These are phyloP conservation scores for Acestrorhynchus altus DNA, from an alignment of 2,797 vertebrate genomes.

Conservation along the genomic window DNA sequence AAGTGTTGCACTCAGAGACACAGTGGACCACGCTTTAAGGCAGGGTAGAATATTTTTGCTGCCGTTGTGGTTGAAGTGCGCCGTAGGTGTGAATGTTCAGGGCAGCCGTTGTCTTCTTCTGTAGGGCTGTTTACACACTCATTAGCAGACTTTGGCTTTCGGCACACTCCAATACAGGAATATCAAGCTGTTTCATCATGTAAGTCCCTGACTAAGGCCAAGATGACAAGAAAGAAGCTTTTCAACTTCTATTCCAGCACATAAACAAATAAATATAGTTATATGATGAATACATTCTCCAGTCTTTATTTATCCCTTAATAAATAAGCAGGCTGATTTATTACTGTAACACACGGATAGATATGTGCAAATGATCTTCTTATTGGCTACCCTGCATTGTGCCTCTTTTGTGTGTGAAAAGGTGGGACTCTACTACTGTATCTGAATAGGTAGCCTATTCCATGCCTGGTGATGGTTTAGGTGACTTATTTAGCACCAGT, in stretches of 20 bases:
- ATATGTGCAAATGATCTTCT: background rate
- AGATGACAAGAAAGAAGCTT: background rate
- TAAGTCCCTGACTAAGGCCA: constrained; percentile 36
- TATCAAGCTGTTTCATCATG: constrained; percentile 35
- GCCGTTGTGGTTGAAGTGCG: constrained; percentile 34
- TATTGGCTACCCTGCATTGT: background rate
- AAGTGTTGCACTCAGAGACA: constrained; percentile 45
- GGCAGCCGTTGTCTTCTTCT: constrained; percentile 37
- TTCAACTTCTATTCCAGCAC: constrained; percentile 6
- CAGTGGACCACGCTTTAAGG: constrained; percentile 49
- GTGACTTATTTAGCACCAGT: too few relatives aligned
- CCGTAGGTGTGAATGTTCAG: constrained; percentile 47
- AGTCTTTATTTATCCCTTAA: background rate
- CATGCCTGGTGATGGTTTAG: too few relatives aligned
- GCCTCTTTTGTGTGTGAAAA: background rate
- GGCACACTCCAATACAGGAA: constrained; percentile 10
- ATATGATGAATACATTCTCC: too few relatives aligned
- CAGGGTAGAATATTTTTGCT: constrained; percentile 44
- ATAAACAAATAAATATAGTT: too few relatives aligned
- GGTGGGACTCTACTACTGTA: background rate
- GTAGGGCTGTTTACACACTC: constrained; percentile 49
- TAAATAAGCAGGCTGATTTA: background rate
- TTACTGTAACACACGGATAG: background rate
- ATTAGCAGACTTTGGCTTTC: constrained; percentile 49
- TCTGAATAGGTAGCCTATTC: too few relatives aligned